These are phyloP conservation scores for Epizoanthus illoricatus DNA, from an alignment of 92 coral and sea anemone genomes.

Conservation along the genomic window DNA sequence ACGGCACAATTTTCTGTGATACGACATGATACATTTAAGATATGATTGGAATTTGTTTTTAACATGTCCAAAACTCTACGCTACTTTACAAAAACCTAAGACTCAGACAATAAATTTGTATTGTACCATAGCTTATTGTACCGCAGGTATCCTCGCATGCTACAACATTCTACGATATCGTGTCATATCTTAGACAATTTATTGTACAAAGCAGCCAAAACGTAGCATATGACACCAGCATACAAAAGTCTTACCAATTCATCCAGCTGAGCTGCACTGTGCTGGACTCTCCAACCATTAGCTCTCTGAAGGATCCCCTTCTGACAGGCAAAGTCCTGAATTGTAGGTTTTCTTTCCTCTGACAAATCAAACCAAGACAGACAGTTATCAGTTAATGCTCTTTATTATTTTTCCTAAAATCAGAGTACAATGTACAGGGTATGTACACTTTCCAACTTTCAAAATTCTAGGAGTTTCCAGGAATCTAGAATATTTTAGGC, in stretches of 20 bases:
- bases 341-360: conserved; percentile 95
- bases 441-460: too few relatives aligned
- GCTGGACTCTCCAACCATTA: conserved; percentile 97
- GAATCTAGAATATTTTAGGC: too few relatives aligned
- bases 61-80: too few relatives aligned
- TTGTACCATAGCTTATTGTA: background rate
- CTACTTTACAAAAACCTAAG: too few relatives aligned
- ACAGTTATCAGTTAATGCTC: background rate
- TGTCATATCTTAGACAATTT: background rate
- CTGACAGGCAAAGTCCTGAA: conserved; percentile 95
- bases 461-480: background rate
- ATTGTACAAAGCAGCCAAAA: too few relatives aligned
- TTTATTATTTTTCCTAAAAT: background rate
- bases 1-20: too few relatives aligned
- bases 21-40: too few relatives aligned
- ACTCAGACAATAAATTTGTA: too few relatives aligned
- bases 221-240: too few relatives aligned
- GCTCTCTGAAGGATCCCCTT: conserved; percentile 88
- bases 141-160: too few relatives aligned
- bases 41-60: too few relatives aligned
- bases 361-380: conserved; percentile 13
- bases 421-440: background rate
- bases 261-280: conserved; percentile 96
- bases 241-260: conserved; percentile 65
- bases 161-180: background rate